These are phyloP conservation scores for Hydroisotoma schaefferi DNA, from an alignment of 2,888 invertebrate genomes.

Conservation along the genomic window DNA sequence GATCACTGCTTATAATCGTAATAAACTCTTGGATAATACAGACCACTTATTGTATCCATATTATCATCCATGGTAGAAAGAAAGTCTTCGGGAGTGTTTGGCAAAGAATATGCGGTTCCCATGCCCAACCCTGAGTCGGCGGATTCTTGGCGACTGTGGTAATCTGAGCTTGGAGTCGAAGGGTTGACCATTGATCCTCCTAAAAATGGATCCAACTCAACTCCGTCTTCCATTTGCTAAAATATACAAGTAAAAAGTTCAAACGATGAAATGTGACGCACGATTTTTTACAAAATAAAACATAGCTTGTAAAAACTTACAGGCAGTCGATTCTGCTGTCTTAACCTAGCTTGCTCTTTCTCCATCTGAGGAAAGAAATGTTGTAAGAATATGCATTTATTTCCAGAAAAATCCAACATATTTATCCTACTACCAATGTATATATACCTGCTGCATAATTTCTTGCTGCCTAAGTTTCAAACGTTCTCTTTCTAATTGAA, in stretches of 20 bases:
- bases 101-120: constrained; percentile 78
- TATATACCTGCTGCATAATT: constrained; percentile 73
- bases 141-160: constrained; percentile 87
- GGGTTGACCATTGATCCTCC: constrained; percentile 48
- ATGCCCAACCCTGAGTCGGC: constrained; percentile 91
- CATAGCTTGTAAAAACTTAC: not conserved
- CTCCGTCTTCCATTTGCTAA: constrained; percentile 46
- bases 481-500: constrained; percentile 83
- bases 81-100: constrained; percentile 90
- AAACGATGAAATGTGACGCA: not conserved
- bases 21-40: constrained; percentile 18
- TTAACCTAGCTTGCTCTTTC: constrained; percentile 47
- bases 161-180: constrained; percentile 55
- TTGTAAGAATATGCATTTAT: not conserved
- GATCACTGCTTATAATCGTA: not conserved
- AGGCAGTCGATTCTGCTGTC: constrained; percentile 37
- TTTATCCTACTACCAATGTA: not conserved
- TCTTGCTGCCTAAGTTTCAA: constrained; percentile 85
- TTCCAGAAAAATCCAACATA: not conserved
- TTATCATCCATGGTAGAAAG: constrained; percentile 84
- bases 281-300: not conserved
- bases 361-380: constrained; percentile 46
- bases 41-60: constrained; percentile 59
- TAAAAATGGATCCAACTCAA: constrained; percentile 51
- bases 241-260: constrained; percentile 6